Conservation (phyloP, 2,888 invertebrate species). For the Parelbella ahira region DNA sequence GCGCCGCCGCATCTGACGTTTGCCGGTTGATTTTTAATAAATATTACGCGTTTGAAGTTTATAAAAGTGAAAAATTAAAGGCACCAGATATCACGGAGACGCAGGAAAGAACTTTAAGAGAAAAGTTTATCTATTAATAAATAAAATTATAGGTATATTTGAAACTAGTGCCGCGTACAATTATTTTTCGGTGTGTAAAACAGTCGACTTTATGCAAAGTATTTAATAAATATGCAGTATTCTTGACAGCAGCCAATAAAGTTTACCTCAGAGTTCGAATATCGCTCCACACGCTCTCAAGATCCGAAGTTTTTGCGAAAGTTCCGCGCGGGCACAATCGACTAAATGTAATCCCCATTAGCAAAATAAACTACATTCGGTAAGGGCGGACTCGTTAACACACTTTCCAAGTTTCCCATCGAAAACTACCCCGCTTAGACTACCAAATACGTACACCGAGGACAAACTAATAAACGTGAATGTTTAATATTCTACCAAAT, state of each 20-base stretch:
- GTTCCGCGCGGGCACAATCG: conserved; percentile 43
- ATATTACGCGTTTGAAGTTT: conserved; percentile 18
- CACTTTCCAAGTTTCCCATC: conserved; percentile 70
- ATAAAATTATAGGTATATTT: too few relatives aligned
- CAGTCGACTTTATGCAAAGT: too few relatives aligned
- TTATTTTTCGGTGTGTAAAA: too few relatives aligned
- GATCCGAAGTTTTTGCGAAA: conserved; percentile 37
- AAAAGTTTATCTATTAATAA: too few relatives aligned
- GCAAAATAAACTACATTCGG: conserved; percentile 57
- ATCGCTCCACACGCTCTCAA: conserved; percentile 14
- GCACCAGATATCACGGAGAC: too few relatives aligned
- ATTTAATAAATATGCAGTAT: too few relatives aligned
- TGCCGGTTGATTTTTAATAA: conserved; percentile 26
- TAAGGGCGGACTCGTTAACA: conserved; percentile 67
- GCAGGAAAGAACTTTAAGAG: too few relatives aligned
- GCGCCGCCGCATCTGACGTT: conserved; percentile 1
- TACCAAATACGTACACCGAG: conserved; percentile 67
- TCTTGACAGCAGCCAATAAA: conserved; percentile 17
- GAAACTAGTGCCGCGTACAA: too few relatives aligned
- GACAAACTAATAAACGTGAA: conserved; percentile 79
- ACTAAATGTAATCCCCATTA: conserved; percentile 64
- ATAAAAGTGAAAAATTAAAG: conserved; percentile 15
- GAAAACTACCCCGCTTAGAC: conserved; percentile 72
- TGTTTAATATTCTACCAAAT: conserved; percentile 76
- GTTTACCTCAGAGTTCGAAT: too few relatives aligned